Conservation (phyloP, 2,888 invertebrate species). For the Allygus modestus region DNA sequence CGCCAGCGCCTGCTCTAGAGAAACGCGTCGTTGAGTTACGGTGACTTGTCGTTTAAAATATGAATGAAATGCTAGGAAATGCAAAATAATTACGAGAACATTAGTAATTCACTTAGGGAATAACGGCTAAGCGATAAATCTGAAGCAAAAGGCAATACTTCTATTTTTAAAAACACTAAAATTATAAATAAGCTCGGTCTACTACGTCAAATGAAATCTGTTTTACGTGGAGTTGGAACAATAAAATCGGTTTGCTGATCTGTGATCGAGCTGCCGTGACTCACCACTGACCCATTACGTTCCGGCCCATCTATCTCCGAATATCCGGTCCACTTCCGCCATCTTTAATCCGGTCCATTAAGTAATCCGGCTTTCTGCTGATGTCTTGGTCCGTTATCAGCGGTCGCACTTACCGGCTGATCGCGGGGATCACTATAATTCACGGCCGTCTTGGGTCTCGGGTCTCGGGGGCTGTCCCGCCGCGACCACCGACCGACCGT, state of each 20-base stretch:
- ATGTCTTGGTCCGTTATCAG: conserved; percentile 59
- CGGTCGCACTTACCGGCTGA: neutral
- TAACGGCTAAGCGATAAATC: too few relatives aligned
- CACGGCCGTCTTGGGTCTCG: neutral
- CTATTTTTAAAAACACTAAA: too few relatives aligned
- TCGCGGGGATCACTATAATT: conserved; percentile 4
- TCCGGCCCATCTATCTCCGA: conserved; percentile 59
- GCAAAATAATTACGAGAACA: too few relatives aligned
- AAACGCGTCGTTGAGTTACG: too few relatives aligned
- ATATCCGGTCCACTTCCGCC: conserved; percentile 61
- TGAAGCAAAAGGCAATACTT: too few relatives aligned
- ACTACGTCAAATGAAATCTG: neutral
- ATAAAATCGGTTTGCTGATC: neutral
- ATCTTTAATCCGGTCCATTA: conserved; percentile 67
- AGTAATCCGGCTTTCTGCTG: conserved; percentile 64
- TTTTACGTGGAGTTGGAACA: neutral
- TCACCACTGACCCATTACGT: conserved; percentile 55
- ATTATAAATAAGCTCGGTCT: too few relatives aligned
- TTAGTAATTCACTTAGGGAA: too few relatives aligned
- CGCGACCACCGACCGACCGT: neutral
- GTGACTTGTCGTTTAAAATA: too few relatives aligned
- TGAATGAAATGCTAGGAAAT: too few relatives aligned
- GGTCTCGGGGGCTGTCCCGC: neutral
- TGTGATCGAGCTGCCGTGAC: conserved; percentile 11
- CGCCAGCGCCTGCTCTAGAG: neutral